Conservation (phyloP, 2,888 invertebrate species). For the Amiota minor region DNA sequence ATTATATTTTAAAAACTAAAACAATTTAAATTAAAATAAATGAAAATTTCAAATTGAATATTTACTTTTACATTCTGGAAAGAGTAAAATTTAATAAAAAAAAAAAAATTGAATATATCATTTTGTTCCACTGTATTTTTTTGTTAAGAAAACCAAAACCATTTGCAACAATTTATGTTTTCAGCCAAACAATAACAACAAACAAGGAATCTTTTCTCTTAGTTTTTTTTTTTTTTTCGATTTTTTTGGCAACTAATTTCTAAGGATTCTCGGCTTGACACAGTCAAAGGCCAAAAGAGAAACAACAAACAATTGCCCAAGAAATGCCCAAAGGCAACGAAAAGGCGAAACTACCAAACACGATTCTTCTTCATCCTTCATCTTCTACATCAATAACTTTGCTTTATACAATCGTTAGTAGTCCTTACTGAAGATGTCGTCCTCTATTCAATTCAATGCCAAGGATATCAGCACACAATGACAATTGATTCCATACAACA, state of each 20-base stretch:
- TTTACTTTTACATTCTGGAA: not conserved
- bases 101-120: too few relatives aligned
- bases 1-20: not conserved
- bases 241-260: slow-evolving; percentile 16
- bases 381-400: slow-evolving; percentile 11
- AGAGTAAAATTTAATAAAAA: too few relatives aligned
- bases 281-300: not conserved
- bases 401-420: slow-evolving; percentile 30
- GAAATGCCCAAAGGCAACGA: slow-evolving; percentile 48
- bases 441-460: slow-evolving; percentile 32
- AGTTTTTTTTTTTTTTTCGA: too few relatives aligned
- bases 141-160: not conserved
- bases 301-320: slow-evolving; percentile 31
- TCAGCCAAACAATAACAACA: not conserved
- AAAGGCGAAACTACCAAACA: slow-evolving; percentile 43
- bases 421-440: slow-evolving; percentile 34
- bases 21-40: not conserved
- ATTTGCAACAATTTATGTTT: slow-evolving; percentile 9
- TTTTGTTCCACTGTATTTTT: slow-evolving; percentile 9
- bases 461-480: slow-evolving; percentile 14
- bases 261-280: not conserved
- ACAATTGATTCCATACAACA: slow-evolving; percentile 14
- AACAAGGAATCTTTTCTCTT: not conserved
- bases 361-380: not conserved
- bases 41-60: not conserved